Base-by-base conservation (phyloP, 2,113 vertebrate species). In the Caranx melampygus region DNA sequence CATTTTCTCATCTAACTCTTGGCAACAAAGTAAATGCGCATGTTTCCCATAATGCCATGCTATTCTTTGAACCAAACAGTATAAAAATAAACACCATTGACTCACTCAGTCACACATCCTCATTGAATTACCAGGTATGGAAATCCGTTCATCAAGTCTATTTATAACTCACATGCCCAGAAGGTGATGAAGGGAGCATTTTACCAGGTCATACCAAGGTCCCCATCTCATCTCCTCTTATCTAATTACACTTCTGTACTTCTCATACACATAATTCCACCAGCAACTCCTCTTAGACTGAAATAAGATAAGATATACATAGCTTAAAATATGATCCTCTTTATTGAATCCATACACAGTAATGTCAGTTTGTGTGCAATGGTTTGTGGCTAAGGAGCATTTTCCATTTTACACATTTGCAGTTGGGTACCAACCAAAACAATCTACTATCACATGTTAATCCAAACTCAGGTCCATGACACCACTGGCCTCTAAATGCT, bases 281-380 rank as follows among this genome's bases (percentile, higher is more conserved):
- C 60, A 59, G 61, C 20, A 73, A 54, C 69, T 59, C 72, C 59
- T 60, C 59, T 79, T 49, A 49, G 42, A 67, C 21, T 16, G 8
- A 77, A 84, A 82, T 61, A 4, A 82, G 70, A 87, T 45, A 37
- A 60, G 10, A 42, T 35, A 60, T 55, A 75, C 52, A 83, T 88
- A 89, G 78, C 70, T 70, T 75, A 89, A 94, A 93, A 90, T 87
- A 91, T 52, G 35, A 75, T 92, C 54, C 54, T 85, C 37, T 87
- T 89, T 82, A 75, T 89, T 90, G 83, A 87, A 86, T 86, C 60
- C 81, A 83, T 70, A 84, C 70, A 80, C 42, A 70, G 34, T 84
- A 63, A 78, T 68, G 70, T 71, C 42, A 64, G 62, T 79, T 67
- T 81, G 61, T 74, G 64, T 47, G 57, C 51, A 11, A 75, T 62